phyloP scores from a whole-genome alignment of 2,113 vertebrate species.

The Vanacampus margaritifer region DNA sequence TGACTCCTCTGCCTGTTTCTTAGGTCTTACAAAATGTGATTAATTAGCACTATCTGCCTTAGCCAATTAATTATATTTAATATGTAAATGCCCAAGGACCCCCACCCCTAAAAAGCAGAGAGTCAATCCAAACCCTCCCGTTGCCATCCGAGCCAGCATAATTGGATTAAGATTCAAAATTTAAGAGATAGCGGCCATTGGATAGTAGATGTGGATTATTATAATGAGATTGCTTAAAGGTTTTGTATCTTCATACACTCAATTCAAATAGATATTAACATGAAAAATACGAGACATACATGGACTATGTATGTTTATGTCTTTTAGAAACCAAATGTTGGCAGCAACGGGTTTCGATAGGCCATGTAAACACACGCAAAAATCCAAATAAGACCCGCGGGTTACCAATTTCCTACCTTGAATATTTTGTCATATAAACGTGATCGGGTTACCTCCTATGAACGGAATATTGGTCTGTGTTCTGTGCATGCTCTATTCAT shows the following conservation, averaged over 20 bases:
- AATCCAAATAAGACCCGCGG: too few relatives aligned
- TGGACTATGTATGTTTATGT: too few relatives aligned
- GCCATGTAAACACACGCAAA: too few relatives aligned
- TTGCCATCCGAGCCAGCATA: conserved; percentile 9
- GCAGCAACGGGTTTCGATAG: too few relatives aligned
- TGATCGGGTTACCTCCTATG: too few relatives aligned
- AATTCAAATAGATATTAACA: too few relatives aligned
- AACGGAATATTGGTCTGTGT: too few relatives aligned
- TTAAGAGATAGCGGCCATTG: conserved; percentile 3
- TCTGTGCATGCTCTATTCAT: too few relatives aligned
- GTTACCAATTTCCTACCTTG: too few relatives aligned
- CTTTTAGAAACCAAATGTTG: too few relatives aligned
- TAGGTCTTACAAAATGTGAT: conserved; percentile 50
- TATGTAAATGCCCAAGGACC: conserved; percentile 44
- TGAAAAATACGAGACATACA: too few relatives aligned
- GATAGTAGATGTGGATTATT: neutral
- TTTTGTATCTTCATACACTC: neutral
- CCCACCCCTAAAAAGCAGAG: conserved; percentile 1
- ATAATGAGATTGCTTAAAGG: neutral
- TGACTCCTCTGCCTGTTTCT: conserved; percentile 40
- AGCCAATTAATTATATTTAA: conserved; percentile 61
- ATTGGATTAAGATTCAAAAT: conserved; percentile 23
- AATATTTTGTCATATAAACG: too few relatives aligned
- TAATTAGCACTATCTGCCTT: conserved; percentile 50
- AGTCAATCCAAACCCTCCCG: conserved; percentile 15